Conservation (phyloP, 1,140 invertebrate species). For the Drosophila tani region DNA sequence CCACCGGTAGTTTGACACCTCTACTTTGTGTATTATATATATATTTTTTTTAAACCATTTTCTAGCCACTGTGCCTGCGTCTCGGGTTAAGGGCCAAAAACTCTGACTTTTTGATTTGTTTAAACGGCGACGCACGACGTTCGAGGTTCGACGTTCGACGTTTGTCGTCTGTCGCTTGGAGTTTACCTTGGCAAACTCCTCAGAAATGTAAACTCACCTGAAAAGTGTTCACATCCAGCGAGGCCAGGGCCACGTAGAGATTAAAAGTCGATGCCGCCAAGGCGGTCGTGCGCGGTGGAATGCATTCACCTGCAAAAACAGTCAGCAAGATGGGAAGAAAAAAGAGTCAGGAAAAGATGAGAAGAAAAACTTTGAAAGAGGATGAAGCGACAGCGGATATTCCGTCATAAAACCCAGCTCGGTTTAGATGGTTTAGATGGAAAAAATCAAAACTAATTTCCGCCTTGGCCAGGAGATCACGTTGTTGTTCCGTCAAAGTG, state of each 20-base stretch:
- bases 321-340: conserved; percentile 19
- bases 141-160: conserved; percentile 21
- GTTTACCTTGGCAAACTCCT: conserved; percentile 8
- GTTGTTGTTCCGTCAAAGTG: conserved; percentile 43
- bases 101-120: conserved; percentile 78
- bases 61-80: conserved; percentile 21
- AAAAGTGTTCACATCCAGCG: conserved; percentile 90
- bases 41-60: neutral
- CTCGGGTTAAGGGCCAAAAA: conserved; percentile 21
- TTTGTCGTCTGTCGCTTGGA: conserved; percentile 14
- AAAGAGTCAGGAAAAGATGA: conserved; percentile 21
- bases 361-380: conserved; percentile 7
- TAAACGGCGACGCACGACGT: conserved; percentile 56
- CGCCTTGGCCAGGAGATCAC: conserved; percentile 67
- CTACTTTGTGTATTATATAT: no score
- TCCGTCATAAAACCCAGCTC: conserved; percentile 53
- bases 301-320: conserved; percentile 81
- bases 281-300: conserved; percentile 83
- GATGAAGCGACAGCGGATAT: conserved; percentile 64
- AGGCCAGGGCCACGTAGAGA: conserved; percentile 90
- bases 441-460: conserved; percentile 80
- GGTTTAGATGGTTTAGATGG: conserved; percentile 19
- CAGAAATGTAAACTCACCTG: conserved; percentile 87
- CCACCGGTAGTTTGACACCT: no score
- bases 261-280: conserved; percentile 88